Evolutionary conservation across 2,797 vertebrate genomes (phyloP).

Genomic region (Cyprinella venusta): DNA sequence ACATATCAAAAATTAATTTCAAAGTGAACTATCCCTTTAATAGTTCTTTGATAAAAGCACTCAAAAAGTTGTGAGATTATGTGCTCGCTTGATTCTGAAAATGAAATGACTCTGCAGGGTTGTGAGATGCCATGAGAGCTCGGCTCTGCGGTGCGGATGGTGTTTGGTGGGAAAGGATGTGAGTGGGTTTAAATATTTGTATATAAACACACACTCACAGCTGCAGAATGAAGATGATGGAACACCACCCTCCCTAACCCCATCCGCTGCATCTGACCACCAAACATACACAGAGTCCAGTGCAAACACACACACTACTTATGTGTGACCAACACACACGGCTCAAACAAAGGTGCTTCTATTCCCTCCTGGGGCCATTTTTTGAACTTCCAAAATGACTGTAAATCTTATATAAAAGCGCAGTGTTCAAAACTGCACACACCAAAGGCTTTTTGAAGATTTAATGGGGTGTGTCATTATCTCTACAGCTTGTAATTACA

Average conservation of each 20-base stretch:
- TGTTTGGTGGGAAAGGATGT: conserved; percentile 58
- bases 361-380: conserved; percentile 34
- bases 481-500: conserved; percentile 64
- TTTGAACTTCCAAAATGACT: conserved; percentile 26
- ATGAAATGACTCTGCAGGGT: conserved; percentile 4
- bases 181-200: conserved; percentile 66
- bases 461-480: conserved; percentile 68
- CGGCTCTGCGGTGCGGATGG: conserved; percentile 29
- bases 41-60: background rate
- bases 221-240: conserved; percentile 69
- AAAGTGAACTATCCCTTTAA: too few relatives aligned
- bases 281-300: conserved; percentile 68
- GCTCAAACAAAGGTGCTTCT: conserved; percentile 56
- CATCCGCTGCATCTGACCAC: conserved; percentile 72
- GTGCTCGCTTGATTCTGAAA: background rate
- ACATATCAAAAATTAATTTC: too few relatives aligned
- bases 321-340: conserved; percentile 35
- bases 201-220: conserved; percentile 69
- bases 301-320: conserved; percentile 54
- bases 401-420: conserved; percentile 33
- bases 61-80: background rate
- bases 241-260: conserved; percentile 68
- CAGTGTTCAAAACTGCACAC: conserved; percentile 30
- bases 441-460: conserved; percentile 54
- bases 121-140: conserved; percentile 28